These are phyloP conservation scores for Nemopilema nomurai DNA, from an alignment of 30 jellyfish, hydroid and myxozoan species.

Conservation along the genomic window DNA sequence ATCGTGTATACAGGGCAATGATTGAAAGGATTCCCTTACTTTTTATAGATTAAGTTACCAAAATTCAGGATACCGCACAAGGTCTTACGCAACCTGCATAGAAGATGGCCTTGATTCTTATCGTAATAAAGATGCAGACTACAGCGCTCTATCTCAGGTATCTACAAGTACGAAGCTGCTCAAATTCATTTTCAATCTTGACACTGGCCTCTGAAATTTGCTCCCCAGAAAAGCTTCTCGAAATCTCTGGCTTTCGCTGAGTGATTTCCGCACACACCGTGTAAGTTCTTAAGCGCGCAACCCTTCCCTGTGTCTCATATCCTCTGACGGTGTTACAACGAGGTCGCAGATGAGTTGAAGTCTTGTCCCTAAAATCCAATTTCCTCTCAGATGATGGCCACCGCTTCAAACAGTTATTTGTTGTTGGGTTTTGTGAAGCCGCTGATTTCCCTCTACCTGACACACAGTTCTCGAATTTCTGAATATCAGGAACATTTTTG, in stretches of 20 bases:
- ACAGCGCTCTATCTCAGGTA: not conserved
- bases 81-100: too few relatives aligned
- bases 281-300: not conserved
- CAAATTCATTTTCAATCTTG: not conserved
- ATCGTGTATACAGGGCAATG: too few relatives aligned
- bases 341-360: not conserved
- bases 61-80: too few relatives aligned
- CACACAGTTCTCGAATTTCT: not conserved
- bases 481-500: too few relatives aligned
- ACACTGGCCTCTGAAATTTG: too few relatives aligned
- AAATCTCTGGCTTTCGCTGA: not conserved
- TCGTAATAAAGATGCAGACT: too few relatives aligned
- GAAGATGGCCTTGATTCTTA: too few relatives aligned
- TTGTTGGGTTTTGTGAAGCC: not conserved
- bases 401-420: not conserved
- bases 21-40: too few relatives aligned
- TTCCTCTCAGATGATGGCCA: not conserved
- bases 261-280: not conserved
- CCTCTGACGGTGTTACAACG: not conserved
- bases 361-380: not conserved
- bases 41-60: too few relatives aligned
- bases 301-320: not conserved
- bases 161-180: not conserved
- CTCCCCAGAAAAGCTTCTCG: too few relatives aligned
- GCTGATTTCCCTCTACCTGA: not conserved